phyloP scores from a whole-genome alignment of 2,113 vertebrate genomes.

The Antennarius striatus region DNA sequence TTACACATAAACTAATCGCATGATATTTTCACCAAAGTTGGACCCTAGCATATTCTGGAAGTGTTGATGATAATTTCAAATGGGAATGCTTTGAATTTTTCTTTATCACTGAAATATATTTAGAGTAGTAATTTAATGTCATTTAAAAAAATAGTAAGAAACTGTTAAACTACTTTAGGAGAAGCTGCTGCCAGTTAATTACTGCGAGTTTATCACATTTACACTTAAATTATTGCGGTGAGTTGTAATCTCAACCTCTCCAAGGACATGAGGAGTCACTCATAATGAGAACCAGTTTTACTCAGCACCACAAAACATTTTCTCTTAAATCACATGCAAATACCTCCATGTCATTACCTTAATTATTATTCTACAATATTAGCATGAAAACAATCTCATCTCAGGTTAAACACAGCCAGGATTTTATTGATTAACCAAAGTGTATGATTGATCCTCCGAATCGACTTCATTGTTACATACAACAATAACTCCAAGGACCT shows the following conservation, averaged over 20 bases:
- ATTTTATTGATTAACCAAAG: slow-evolving; percentile 41
- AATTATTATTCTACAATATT: slow-evolving; percentile 63
- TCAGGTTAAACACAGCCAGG: slow-evolving; percentile 32
- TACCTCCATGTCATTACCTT: slow-evolving; percentile 26
- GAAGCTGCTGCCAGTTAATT: too few species aligned
- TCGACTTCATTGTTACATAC: slow-evolving; percentile 10
- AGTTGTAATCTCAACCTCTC: slow-evolving; percentile 26
- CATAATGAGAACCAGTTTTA: slow-evolving; percentile 6
- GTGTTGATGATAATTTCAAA: too few species aligned
- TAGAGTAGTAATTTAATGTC: too few species aligned
- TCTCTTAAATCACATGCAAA: slow-evolving; percentile 39
- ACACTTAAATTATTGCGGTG: slow-evolving; percentile 4
- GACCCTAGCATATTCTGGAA: too few species aligned
- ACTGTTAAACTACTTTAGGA: too few species aligned
- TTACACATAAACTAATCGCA: too few species aligned
- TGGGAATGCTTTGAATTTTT: too few species aligned
- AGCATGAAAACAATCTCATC: slow-evolving; percentile 49
- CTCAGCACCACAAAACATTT: slow-evolving; percentile 35
- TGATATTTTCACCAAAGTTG: too few species aligned
- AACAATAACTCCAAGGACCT: slow-evolving; percentile 65
- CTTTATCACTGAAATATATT: too few species aligned
- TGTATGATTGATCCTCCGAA: slow-evolving; percentile 52
- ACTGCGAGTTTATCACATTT: not conserved
- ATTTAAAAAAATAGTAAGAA: too few species aligned
- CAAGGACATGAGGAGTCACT: slow-evolving; percentile 17